These are phyloP conservation scores for Eulemur mongoz DNA, from an alignment of 2,797 vertebrate species.

Conservation along the genomic window DNA sequence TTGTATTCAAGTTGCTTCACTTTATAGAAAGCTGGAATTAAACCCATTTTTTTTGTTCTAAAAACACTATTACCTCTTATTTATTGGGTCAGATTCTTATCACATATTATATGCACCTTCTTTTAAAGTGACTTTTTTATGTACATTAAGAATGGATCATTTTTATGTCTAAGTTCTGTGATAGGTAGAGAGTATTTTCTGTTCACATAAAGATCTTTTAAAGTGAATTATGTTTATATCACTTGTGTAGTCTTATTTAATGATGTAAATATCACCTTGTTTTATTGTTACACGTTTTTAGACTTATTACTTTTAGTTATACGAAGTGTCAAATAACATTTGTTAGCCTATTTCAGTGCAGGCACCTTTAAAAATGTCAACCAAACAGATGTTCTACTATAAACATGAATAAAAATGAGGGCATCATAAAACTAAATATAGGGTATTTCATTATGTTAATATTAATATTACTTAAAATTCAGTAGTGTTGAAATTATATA, in stretches of 20 bases:
- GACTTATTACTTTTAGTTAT: slow-evolving; percentile 54
- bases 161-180: slow-evolving; percentile 42
- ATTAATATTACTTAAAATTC: slow-evolving; percentile 58
- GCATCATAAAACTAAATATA: slow-evolving; percentile 13
- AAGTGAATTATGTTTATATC: slow-evolving; percentile 18
- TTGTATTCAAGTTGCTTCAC: neutral
- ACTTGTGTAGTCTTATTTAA: slow-evolving; percentile 63
- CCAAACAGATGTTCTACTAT: slow-evolving; percentile 51
- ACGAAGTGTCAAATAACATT: slow-evolving; percentile 58
- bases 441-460: slow-evolving; percentile 25
- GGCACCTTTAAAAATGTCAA: slow-evolving; percentile 69
- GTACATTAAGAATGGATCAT: neutral
- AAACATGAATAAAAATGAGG: slow-evolving; percentile 69
- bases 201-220: slow-evolving; percentile 28
- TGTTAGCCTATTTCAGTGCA: slow-evolving; percentile 70
- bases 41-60: neutral
- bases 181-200: slow-evolving; percentile 52
- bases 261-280: slow-evolving; percentile 51
- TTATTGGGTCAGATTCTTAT: neutral
- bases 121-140: neutral
- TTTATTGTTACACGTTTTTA: slow-evolving; percentile 6
- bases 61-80: neutral
- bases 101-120: neutral
- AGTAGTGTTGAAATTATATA: slow-evolving; percentile 65
- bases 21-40: slow-evolving; percentile 17